Conservation (phyloP, 2,888 invertebrate species). For the Bembecia ichneumoniformis region DNA sequence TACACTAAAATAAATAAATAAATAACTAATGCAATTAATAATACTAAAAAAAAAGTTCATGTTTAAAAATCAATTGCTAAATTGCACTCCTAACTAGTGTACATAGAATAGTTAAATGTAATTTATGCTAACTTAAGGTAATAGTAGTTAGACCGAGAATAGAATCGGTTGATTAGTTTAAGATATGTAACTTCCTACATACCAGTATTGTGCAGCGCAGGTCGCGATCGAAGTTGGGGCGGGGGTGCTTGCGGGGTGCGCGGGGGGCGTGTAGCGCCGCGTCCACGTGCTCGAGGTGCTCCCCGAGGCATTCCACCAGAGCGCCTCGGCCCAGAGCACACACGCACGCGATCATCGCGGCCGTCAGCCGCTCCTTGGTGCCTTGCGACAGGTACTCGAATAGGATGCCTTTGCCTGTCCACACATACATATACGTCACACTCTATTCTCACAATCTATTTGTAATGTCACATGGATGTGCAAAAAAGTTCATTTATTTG, state of each 20-base stretch:
- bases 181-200: not conserved
- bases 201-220: not conserved
- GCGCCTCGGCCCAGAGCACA: slow-evolving; percentile 53
- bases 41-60: too few species aligned
- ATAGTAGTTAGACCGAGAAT: too few species aligned
- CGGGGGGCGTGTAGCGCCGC: slow-evolving; percentile 26
- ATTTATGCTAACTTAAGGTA: too few species aligned
- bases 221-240: not conserved
- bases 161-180: not conserved
- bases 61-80: too few species aligned
- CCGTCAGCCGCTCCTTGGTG: slow-evolving; percentile 54
- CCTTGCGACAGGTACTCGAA: slow-evolving; percentile 64
- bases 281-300: slow-evolving; percentile 49
- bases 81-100: too few species aligned
- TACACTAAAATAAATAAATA: too few species aligned
- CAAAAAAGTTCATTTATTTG: too few species aligned
- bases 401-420: slow-evolving; percentile 54
- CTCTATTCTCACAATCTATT: too few species aligned
- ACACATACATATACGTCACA: too few species aligned
- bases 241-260: slow-evolving; percentile 13
- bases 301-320: slow-evolving; percentile 46
- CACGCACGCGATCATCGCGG: slow-evolving; percentile 60
- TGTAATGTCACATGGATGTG: too few species aligned
- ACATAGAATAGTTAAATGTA: too few species aligned
- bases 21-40: too few species aligned